Evolutionary conservation across 2,797 vertebrate species (phyloP).

Genomic region (Crocodylus rhombifer): DNA sequence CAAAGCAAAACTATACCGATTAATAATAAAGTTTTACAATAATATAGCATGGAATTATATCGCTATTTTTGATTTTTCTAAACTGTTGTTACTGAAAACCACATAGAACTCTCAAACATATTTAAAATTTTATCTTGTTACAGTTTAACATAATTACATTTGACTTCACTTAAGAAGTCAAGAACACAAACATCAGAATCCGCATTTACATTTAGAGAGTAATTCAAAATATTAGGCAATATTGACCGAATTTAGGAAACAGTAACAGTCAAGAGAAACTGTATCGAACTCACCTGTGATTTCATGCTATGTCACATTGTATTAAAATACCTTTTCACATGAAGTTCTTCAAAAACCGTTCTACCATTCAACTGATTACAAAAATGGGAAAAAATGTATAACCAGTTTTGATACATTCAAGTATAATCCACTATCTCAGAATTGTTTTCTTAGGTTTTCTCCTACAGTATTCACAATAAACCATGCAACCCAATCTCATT

Average conservation of each 20-base stretch:
- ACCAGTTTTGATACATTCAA: neutral
- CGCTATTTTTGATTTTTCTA: neutral
- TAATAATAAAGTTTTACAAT: neutral
- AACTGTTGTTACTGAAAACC: neutral
- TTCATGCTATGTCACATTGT: neutral
- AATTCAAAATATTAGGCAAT: neutral
- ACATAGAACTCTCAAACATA: rapidly evolving
- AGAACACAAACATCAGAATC: neutral
- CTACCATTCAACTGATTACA: neutral
- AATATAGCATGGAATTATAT: neutral
- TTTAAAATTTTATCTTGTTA: neutral
- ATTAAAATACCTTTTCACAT: neutral
- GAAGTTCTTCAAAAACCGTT: neutral
- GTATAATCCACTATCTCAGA: neutral
- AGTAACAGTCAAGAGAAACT: neutral
- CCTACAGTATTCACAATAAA: neutral
- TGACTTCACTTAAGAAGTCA: neutral
- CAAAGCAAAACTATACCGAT: neutral
- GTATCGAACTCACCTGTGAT: neutral
- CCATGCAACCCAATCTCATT: rapidly evolving
- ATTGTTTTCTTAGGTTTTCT: neutral
- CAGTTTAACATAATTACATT: neutral
- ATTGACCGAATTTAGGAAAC: neutral
- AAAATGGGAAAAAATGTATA: neutral
- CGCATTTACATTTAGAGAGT: neutral